Evolutionary conservation across 1,140 invertebrate genomes (phyloP).

Genomic region (Neotoxoptera formosana): DNA sequence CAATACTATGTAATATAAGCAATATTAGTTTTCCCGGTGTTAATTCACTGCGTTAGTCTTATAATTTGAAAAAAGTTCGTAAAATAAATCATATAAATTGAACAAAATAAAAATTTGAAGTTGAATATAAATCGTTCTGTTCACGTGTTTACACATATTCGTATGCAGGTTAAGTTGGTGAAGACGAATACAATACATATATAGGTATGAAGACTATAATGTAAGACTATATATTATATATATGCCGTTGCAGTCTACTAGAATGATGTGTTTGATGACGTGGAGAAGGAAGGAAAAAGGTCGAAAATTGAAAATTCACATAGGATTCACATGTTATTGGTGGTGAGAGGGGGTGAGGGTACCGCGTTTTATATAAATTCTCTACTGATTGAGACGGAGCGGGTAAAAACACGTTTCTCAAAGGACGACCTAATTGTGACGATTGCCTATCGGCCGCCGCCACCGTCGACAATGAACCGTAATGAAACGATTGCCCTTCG

Average conservation of each 20-base stretch:
- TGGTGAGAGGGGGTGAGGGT: not conserved
- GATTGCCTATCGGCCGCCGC: slow-evolving; percentile 54
- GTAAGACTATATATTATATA: too few relatives aligned
- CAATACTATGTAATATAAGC: not conserved
- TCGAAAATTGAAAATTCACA: slow-evolving; percentile 38
- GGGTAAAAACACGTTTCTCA: slow-evolving; percentile 57
- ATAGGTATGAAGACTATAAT: not conserved
- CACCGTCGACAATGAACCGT: slow-evolving; percentile 53
- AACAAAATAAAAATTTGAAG: not conserved
- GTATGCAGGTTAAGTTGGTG: not conserved
- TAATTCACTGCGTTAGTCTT: not conserved
- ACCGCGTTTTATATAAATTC: slow-evolving; percentile 36
- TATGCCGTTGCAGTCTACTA: not conserved
- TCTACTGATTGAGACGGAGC: slow-evolving; percentile 50
- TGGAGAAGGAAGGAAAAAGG: not conserved
- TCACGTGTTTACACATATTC: not conserved
- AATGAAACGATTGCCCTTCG: slow-evolving; percentile 57
- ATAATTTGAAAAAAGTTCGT: not conserved
- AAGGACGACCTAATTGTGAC: slow-evolving; percentile 57
- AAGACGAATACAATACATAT: not conserved
- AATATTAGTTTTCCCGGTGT: not conserved
- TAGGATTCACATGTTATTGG: not conserved
- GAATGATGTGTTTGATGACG: not conserved
- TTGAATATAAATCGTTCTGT: not conserved
- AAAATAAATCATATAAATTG: not conserved